Evolutionary conservation across 1,140 invertebrate species (phyloP), one percentile per base, ranked within the genome.

Genomic region (Mya arenaria): DNA sequence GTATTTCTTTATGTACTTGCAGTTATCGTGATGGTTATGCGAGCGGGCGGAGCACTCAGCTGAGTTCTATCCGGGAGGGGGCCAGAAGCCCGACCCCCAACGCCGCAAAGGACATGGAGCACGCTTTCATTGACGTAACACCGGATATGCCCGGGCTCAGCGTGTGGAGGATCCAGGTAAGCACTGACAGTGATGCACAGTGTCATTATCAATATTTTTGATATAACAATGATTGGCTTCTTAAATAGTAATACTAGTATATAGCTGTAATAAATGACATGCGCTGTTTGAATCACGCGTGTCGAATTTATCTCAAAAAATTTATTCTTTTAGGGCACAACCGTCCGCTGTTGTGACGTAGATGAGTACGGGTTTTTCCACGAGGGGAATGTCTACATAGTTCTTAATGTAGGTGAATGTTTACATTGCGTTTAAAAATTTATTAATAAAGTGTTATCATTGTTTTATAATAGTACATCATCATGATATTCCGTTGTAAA

Each of bases 61-160:
- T 75, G 3, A 65, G 28, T 32, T 65, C 60, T 2, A 48, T 60
- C 1, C 58, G 65, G 25, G 62, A 79, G 19, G 75, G 75, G 13
- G 75, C 75, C 15, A 36, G 75, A 56, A 68, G 63, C 19, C 75
- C 75, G n/a, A 79, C 75, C 13, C 75, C 75, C 5, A 79, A 68
- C 37, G 75, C 75, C 13, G 19, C 69, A 10, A 34, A 39, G 25
- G 63, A 79, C 13, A 79, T 79, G 63, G 75, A 79, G 44, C 32
- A 36, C 13, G 73, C 75, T 19, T 79, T 79, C 30, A 48, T 68
- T 41, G 62, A 69, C 13, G 17, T 79, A 25, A 17, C 39, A 36
- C 34, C 28, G 4, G 44, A 68, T 15, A 56, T 30, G 55, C n/a
- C n/a, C 36, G 75, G 75, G 19, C 23, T 79, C 30, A 37, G n/a